Evolutionary conservation across 2,797 vertebrate species (phyloP), one percentile per base, ranked within the genome.

Genomic region (Saxicola maurus): DNA sequence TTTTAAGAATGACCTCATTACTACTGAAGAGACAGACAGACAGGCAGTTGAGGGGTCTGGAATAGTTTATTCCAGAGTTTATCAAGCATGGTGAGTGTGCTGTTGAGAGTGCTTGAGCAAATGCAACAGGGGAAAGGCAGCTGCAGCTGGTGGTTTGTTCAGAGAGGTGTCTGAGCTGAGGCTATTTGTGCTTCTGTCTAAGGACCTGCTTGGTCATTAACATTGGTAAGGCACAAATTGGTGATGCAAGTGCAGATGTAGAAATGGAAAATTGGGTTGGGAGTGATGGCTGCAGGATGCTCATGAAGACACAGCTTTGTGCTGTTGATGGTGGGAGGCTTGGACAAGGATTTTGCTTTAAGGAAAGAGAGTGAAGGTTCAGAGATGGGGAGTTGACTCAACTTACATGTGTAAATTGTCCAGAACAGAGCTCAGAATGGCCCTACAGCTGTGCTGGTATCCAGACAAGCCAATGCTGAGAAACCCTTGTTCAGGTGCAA

Each of bases 1-100:
- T 73, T 90, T 73, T 43, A 72, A 82, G 52, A 55, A 42, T 80
- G n/a, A 78, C 53, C 60, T 87, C 91, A 81, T 56, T 73, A 24
- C 21, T 83, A 8, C 24, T 46, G 48, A 85, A 67, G 5, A 65
- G 21, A 75, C 23, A 84, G 48, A 73, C 11, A 85, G 23, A 45
- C 12, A 67, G 55, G 52, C 21, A 86, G 25, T 4, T 64, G 37
- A 66, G 31, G 18, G 77, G 28, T 24, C 65, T 72, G 57, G 18
- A 68, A 69, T 31, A 43, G 13, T 71, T 81, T 81, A 69, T 87
- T 68, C 23, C 9, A 31, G 55, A 53, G 38, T 49, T 90, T 71
- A 61, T 31, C 49, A 71, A 35, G 46, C 8, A 23, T 2, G 0
- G 6, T n/a, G 30, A 57, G 9, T 0, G 2, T 69, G 31, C 27